Evolutionary conservation across 2,888 invertebrate genomes (phyloP).

Genomic region (Mesochorus sp.): DNA sequence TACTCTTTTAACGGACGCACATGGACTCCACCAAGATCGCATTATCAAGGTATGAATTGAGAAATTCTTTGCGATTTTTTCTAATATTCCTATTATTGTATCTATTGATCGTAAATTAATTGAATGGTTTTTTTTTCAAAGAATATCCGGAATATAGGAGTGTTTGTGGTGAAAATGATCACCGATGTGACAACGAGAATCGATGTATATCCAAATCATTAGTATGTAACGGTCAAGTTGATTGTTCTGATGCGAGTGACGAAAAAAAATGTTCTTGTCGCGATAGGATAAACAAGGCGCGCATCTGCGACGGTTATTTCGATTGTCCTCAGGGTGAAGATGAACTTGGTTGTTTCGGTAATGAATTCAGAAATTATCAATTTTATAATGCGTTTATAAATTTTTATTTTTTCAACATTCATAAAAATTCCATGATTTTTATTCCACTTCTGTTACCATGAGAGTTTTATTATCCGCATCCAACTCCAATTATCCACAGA

Average conservation of each 20-base stretch:
- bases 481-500: slow-evolving; percentile 9
- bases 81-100: not conserved
- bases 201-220: slow-evolving; percentile 84
- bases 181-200: slow-evolving; percentile 68
- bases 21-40: not conserved
- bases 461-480: not conserved
- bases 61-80: not conserved
- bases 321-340: slow-evolving; percentile 93
- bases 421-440: no score
- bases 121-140: not conserved
- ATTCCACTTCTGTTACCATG: not conserved
- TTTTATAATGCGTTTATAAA: no score
- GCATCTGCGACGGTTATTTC: slow-evolving; percentile 91
- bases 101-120: not conserved
- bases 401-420: no score
- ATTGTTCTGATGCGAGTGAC: slow-evolving; percentile 91
- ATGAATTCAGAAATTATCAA: slow-evolving; percentile 57
- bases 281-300: slow-evolving; percentile 85
- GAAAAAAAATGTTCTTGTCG: slow-evolving; percentile 89
- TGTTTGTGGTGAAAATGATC: slow-evolving; percentile 56
- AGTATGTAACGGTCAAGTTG: slow-evolving; percentile 89
- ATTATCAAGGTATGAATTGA: slow-evolving; percentile 29
- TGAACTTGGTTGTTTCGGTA: slow-evolving; percentile 91
- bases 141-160: slow-evolving; percentile 36
- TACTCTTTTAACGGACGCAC: not conserved